phyloP scores from a whole-genome alignment of 2,888 invertebrate genomes.

The Priocnemis perturbator region DNA sequence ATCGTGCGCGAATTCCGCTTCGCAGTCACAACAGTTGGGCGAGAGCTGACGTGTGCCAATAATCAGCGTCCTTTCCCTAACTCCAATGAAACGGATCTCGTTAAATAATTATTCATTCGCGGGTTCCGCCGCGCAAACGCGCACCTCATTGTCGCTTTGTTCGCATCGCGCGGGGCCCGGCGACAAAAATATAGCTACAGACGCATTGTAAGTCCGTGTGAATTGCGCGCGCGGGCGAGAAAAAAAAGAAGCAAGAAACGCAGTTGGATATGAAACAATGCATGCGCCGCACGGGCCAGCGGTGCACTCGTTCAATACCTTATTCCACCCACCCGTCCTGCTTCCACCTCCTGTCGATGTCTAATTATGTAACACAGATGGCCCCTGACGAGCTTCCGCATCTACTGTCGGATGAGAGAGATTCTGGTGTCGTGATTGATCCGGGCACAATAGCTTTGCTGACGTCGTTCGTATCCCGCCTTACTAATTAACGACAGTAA shows the following conservation, averaged over 20 bases:
- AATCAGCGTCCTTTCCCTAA: conserved; percentile 4
- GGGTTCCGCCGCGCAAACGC: conserved; percentile 2
- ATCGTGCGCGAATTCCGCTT: conserved; percentile 4
- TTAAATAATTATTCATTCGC: conserved; percentile 20
- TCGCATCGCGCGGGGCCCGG: background rate
- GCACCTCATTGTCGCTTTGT: background rate
- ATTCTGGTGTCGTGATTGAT: conserved; percentile 38
- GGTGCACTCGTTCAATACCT: conserved; percentile 19
- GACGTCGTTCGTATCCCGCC: conserved; percentile 30
- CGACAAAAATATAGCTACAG: background rate
- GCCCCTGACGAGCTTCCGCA: conserved; percentile 37
- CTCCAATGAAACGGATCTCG: conserved; percentile 16
- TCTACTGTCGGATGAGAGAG: conserved; percentile 42
- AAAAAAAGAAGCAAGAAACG: background rate
- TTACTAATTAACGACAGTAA: conserved; percentile 46
- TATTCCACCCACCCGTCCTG: conserved; percentile 19
- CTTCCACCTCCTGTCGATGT: conserved; percentile 19
- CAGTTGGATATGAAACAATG: conserved; percentile 32
- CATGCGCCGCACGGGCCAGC: conserved; percentile 37
- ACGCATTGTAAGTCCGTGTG: no score
- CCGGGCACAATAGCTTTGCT: conserved; percentile 47
- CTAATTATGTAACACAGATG: conserved; percentile 54
- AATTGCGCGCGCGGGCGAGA: no score
- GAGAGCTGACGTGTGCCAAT: background rate
- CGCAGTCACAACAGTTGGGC: conserved; percentile 1